Base-by-base conservation (phyloP, 23 tunicate species). In the Phallusia fumigata region DNA sequence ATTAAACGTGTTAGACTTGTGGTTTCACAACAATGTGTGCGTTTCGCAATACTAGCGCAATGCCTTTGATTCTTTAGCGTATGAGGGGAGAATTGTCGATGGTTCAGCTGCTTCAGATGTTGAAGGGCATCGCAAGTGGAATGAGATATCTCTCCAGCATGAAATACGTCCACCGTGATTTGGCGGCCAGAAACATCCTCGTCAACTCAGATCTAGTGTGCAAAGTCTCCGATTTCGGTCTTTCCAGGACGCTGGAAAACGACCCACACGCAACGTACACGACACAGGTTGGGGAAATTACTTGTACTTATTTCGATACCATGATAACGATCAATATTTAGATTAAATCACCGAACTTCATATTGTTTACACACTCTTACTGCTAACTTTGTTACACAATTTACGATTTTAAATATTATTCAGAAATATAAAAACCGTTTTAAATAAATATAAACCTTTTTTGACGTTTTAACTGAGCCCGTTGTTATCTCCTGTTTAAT, bases 181-280 rank as follows among this genome's bases (percentile, higher is more conserved):
- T 92, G 12, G 97, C 97, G 18, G 97, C 97, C n/a, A 65, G 97
- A 32, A 92, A 92, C 50, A 92, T 92, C 49, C 76, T 92, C 34
- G 83, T 92, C 78, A 81, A 92, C 65, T 64, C 83, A 19, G 76
- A 87, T 35, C 86, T 84, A 21, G 53, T 32, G 31, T 84, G 92
- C 65, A 92, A 88, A 92, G 91, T 92, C 19, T 84, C 92, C 12
- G 97, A 92, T 77, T 92, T 92, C 51, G 97, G 97, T 13, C 89
- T 92, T 26, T 88, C 92, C 22, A 64, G 97, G 36, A 85, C 91
- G 22, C 78, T 92, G 36, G 89, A 88, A 76, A 87, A 91, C 79
- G 88, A 92, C 53, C 88, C 89, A 31, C 85, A 88, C 36, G 97
- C 92, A 15, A 88, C 84, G 35, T 92, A 92, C 86, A 88, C 88